Base-by-base conservation (phyloP, 2,797 vertebrate species). In the Phalanger gymnotis region DNA sequence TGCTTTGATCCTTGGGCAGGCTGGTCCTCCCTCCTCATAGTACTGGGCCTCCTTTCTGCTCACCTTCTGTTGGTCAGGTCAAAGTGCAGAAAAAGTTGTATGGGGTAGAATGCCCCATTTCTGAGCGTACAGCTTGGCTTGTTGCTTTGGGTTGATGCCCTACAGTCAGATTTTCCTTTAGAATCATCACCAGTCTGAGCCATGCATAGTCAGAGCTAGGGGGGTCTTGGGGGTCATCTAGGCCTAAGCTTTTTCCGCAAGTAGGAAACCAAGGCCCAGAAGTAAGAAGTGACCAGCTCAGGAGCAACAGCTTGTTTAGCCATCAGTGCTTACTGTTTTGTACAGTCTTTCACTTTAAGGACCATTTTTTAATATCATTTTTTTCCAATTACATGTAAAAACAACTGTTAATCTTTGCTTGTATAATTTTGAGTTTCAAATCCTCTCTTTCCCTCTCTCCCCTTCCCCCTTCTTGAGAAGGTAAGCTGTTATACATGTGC, bases 121-220 rank as follows among this genome's bases (percentile, higher is more conserved):
- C 92, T 95, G n/a, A 92, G 54, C 55, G 90, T 87, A 51, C 73
- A 13, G 53, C 55, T 3, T 95, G 58, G 4, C 54, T 95, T 90
- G 58, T 93, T 13, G 95, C 91, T 95, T 95, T 89, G 87, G 22
- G 61, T 95, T 95, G 96, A 16, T 1, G 40, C 47, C 34, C 40
- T 14, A 25, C 4, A 6, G 93, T 96, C 94, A 93, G 56, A 92
- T 90, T 93, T 95, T 93, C 61, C 90, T 93, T 61, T 96, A 92
- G 92, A 94, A 92, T 91, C 54, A 89, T 92, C 56, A 55, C 73
- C 47, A 92, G 93, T 93, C 93, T 95, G 94, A 34, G 31, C 58
- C 31, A 2, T 34, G 31, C 12, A 14, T 31, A 90, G 51, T 93
- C 94, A 90, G 56, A 97, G 66, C 16, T 22, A 40, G n/a, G 22